These are phyloP conservation scores for Lophius piscatorius DNA, from an alignment of 2,113 vertebrate genomes.

Conservation along the genomic window DNA sequence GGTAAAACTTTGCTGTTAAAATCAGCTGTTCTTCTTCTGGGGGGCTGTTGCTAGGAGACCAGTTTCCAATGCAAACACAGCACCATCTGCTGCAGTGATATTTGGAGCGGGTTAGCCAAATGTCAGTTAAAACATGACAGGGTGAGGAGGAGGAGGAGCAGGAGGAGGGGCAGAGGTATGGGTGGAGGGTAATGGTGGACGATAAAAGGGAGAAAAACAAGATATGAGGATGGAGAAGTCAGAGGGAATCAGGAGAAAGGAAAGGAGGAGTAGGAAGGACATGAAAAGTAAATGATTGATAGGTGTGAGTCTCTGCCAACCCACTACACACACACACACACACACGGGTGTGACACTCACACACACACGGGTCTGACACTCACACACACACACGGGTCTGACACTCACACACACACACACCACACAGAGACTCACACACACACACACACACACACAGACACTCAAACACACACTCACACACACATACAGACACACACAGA, in stretches of 20 bases:
- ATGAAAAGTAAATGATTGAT: constrained; percentile 49
- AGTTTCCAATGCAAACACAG: constrained; percentile 73
- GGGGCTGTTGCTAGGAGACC: constrained; percentile 85
- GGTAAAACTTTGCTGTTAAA: no score
- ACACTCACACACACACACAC: constrained; percentile 5
- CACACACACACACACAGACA: background rate
- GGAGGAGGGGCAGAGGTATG: background rate
- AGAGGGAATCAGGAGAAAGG: background rate
- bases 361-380: background rate
- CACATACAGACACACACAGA: no score
- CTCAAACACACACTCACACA: background rate
- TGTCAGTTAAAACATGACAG: constrained; percentile 40
- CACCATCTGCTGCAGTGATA: constrained; percentile 79
- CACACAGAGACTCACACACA: background rate
- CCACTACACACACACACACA: background rate
- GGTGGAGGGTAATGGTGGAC: background rate
- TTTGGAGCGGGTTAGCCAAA: constrained; percentile 60
- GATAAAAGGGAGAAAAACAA: constrained; percentile 8
- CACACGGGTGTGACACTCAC: background rate
- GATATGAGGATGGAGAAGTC: background rate
- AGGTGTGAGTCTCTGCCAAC: constrained; percentile 34
- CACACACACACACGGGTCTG: constrained; percentile 3
- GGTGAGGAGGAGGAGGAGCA: constrained; percentile 11
- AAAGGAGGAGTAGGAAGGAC: constrained; percentile 3
- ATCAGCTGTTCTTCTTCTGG: no score